Evolutionary conservation across 2,797 vertebrate species (phyloP).

Genomic region (Onychomys leucogaster): DNA sequence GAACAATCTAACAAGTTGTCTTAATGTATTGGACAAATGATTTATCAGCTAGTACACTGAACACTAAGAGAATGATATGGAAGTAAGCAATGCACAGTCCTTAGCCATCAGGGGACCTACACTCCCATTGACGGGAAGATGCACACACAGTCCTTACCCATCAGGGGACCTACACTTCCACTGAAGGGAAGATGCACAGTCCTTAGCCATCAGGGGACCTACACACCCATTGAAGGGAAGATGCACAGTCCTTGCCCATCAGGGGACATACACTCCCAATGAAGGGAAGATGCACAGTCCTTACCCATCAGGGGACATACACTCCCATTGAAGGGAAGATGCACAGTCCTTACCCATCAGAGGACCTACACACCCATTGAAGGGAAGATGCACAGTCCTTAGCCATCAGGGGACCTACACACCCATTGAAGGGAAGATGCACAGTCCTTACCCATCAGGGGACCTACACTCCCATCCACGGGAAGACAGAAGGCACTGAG

Average conservation of each 20-base stretch:
- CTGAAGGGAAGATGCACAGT: not conserved
- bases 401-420: no score
- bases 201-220: no score
- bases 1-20: not conserved
- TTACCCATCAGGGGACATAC: not conserved
- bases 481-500: not conserved
- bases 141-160: not conserved
- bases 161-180: not conserved
- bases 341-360: not conserved
- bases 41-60: not conserved
- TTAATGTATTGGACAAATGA: slow-evolving; percentile 22
- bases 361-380: not conserved
- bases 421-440: no score
- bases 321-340: not conserved
- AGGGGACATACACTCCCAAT: no score
- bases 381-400: not conserved
- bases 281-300: no score
- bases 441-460: no score
- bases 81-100: not conserved
- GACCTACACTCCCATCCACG: not conserved
- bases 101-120: not conserved
- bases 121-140: not conserved
- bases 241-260: no score
- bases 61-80: not conserved
- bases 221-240: no score